Evolutionary conservation across 2,888 invertebrate species (phyloP), one percentile per base, ranked within the genome.

Genomic region (Drosophila mulleri): DNA sequence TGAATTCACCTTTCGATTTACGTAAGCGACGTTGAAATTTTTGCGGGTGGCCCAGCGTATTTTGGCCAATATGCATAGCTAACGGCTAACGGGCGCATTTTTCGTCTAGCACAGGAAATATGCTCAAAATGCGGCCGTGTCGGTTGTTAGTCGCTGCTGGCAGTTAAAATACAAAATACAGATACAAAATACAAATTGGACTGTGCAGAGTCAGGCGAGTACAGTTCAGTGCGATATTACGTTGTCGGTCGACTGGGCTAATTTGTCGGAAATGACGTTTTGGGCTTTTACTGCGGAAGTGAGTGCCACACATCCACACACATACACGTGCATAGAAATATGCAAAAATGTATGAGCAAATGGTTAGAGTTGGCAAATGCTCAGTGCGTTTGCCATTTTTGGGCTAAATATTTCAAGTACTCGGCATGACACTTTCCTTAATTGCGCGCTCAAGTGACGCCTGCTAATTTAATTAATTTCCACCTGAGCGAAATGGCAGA

Each of bases 401-500:
- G 74, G 48, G 41, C 44, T 60, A 82, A 88, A 82, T 78, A 85
- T 88, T 82, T 85, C 67, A 67, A 71, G 85, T 79, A 12, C 73
- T 69, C 71, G 52, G 80, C 47, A 59, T 88, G 89, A 85, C 88
- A 90, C 87, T 83, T 83, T 89, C 80, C 76, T 72, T 80, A 88
- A 90, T 88, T 88, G 83, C 64, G 78, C 82, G 82, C 67, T 78
- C 72, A 78, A 78, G 73, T 81, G 79, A 90, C 87, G 90, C 87
- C 77, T 80, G 90, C 90, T 83, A 83, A 90, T 90, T 83, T 90
- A 88, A 90, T 83, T 90, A 83, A 90, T 90, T 83, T 88, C 71
- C 81, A 86, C 90, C 87, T 83, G 86, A 67, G 65, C 60, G 39
- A 48, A 78, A 61, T 71, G 85, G 66, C 56, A 48, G 56, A 84